These are phyloP conservation scores for Drosophila kanapiae DNA, from an alignment of 1,140 invertebrate species.

Conservation along the genomic window DNA sequence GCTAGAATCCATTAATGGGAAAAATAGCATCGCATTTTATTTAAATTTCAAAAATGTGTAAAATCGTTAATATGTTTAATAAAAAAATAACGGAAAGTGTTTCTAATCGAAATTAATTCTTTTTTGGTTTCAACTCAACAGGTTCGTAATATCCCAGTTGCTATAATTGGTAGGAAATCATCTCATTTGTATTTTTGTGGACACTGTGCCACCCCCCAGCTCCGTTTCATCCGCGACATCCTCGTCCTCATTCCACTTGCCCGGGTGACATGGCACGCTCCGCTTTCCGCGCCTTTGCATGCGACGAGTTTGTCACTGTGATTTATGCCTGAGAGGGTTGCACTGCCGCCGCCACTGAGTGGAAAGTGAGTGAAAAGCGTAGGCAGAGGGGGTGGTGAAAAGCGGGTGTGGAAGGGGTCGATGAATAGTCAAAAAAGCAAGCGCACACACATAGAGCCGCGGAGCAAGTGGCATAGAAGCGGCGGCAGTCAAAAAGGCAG, in stretches of 20 bases:
- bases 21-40: no score
- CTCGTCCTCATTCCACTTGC: not conserved
- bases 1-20: no score
- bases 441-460: not conserved
- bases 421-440: slow-evolving; percentile 58
- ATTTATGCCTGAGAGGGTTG: slow-evolving; percentile 80
- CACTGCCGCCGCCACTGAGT: slow-evolving; percentile 22
- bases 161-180: no score
- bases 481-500: slow-evolving; percentile 53
- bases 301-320: slow-evolving; percentile 73
- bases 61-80: no score
- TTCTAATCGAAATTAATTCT: no score
- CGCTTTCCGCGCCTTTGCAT: slow-evolving; percentile 60
- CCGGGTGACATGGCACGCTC: slow-evolving; percentile 48
- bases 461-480: slow-evolving; percentile 15
- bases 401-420: no score
- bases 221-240: not conserved
- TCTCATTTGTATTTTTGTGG: not conserved
- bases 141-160: no score
- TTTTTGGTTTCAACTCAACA: no score
- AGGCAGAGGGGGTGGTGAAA: no score
- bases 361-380: slow-evolving; percentile 24
- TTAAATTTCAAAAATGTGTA: no score
- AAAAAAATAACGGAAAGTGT: no score
- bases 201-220: slow-evolving; percentile 1